A percentile compares a stretch with the other conserved stretches of the same genome.
These are phyloP conservation scores for Nomia melanderi DNA, from an alignment of 1,140 invertebrate species.

Conservation along the genomic window DNA sequence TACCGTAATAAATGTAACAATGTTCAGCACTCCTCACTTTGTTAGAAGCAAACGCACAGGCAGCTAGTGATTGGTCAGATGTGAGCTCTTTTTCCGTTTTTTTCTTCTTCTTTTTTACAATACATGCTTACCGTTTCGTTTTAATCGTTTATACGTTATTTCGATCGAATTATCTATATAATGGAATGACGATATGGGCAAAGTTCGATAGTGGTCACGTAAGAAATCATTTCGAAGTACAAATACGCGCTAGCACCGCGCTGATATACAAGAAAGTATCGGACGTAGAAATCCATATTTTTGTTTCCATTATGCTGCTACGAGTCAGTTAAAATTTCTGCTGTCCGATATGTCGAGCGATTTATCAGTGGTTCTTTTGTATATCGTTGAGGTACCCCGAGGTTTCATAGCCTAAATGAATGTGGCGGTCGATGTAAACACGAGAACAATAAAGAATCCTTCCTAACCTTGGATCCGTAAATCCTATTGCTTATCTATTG, in stretches of 20 bases:
- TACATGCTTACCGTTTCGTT: conserved; percentile 39
- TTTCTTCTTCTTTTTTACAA: conserved; percentile 59
- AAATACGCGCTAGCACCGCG: conserved; percentile 17
- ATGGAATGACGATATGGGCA: conserved; percentile 69
- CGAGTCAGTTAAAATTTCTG: conserved; percentile 5
- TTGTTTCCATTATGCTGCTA: neutral
- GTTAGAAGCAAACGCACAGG: conserved; percentile 73
- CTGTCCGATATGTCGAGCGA: conserved; percentile 7
- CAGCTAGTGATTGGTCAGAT: conserved; percentile 78
- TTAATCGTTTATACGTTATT: conserved; percentile 24
- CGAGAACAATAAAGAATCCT: conserved; percentile 60
- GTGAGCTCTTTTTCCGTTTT: conserved; percentile 20
- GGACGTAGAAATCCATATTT: conserved; percentile 18
- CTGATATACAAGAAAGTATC: conserved; percentile 14
- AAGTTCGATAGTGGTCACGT: conserved; percentile 54
- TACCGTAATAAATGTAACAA: conserved; percentile 53
- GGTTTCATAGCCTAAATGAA: conserved; percentile 32
- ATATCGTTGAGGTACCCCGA: conserved; percentile 13
- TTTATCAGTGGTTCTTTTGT: neutral
- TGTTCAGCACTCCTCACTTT: conserved; percentile 58
- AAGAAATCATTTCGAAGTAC: conserved; percentile 40
- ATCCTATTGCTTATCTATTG: conserved; percentile 53
- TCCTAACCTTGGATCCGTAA: conserved; percentile 46
- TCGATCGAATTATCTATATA: conserved; percentile 39
- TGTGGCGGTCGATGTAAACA: conserved; percentile 43